Conservation (phyloP, 2,888 invertebrate species). For the Arrhopalites spinosus region DNA sequence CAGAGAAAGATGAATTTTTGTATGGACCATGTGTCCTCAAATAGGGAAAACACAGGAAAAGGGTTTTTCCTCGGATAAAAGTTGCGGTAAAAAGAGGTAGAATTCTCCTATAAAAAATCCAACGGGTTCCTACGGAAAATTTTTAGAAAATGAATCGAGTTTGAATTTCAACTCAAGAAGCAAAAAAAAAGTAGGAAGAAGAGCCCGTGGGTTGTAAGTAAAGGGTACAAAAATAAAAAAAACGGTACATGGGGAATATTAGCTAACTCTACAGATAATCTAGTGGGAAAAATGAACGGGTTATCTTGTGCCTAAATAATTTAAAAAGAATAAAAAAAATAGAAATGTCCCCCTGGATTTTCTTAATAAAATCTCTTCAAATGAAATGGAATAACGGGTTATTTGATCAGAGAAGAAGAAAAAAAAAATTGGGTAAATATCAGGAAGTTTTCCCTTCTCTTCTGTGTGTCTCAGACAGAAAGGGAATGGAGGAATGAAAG, state of each 20-base stretch:
- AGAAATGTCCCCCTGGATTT: background rate
- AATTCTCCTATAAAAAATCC: background rate
- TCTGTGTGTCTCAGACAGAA: no score
- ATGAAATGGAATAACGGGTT: conserved; percentile 32
- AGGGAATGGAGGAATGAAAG: no score
- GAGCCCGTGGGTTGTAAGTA: background rate
- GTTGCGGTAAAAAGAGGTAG: conserved; percentile 19
- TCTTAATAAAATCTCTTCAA: conserved; percentile 14
- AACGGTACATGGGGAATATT: background rate
- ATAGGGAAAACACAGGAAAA: background rate
- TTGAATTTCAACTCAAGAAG: background rate
- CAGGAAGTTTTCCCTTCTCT: conserved; percentile 1
- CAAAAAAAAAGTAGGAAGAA: background rate
- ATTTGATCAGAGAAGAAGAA: conserved; percentile 29
- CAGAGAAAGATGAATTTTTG: background rate
- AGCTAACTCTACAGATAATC: background rate
- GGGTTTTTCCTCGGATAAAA: conserved; percentile 12
- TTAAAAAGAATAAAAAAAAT: background rate
- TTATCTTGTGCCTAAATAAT: background rate
- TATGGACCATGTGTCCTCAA: background rate
- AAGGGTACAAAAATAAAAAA: background rate
- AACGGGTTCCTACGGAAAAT: conserved; percentile 3
- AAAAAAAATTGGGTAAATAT: conserved; percentile 15
- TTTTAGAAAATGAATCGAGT: background rate
- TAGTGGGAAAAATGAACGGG: conserved; percentile 7